Conservation (phyloP, 2,797 vertebrate genomes). For the Luscinia luscinia region DNA sequence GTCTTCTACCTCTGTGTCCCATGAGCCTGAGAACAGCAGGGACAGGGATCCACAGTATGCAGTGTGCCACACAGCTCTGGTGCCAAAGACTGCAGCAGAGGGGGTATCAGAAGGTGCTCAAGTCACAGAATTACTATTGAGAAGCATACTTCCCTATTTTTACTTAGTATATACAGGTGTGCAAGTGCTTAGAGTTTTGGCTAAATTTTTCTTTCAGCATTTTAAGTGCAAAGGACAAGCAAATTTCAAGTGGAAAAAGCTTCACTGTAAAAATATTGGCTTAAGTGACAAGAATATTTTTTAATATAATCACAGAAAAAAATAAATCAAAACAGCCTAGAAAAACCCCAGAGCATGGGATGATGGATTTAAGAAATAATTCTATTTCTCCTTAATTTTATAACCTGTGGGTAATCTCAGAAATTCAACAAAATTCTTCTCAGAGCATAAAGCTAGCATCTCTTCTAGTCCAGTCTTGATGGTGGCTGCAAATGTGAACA, state of each 20-base stretch:
- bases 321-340: neutral
- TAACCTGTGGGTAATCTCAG: neutral
- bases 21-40: neutral
- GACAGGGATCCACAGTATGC: neutral
- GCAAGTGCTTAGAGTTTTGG: neutral
- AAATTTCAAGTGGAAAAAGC: neutral
- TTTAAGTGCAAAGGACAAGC: neutral
- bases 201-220: neutral
- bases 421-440: neutral
- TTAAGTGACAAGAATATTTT: neutral
- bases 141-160: neutral
- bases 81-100: neutral
- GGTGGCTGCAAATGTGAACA: neutral
- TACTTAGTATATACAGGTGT: neutral
- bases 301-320: neutral
- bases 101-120: neutral
- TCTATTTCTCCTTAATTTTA: neutral
- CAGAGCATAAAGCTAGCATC: neutral
- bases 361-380: neutral
- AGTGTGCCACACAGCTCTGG: rapidly evolving
- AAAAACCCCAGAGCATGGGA: neutral
- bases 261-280: neutral
- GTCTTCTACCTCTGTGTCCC: neutral
- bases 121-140: neutral
- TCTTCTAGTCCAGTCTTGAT: neutral